Conservation (phyloP, 2,113 vertebrate genomes). For the Pristiophorus japonicus region DNA sequence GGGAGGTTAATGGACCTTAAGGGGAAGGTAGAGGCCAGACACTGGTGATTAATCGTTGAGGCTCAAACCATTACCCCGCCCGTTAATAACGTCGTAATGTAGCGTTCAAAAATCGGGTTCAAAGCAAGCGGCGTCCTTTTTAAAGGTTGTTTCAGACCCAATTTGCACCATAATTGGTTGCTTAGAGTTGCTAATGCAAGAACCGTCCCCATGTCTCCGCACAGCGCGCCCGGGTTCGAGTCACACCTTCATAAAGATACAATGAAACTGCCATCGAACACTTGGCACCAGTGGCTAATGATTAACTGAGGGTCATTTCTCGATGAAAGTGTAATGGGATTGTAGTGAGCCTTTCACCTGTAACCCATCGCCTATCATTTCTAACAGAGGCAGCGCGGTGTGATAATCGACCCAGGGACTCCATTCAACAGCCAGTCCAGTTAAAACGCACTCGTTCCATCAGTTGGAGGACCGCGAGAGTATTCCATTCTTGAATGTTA, state of each 20-base stretch:
- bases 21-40: neutral
- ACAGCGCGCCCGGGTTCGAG: neutral
- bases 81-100: constrained; percentile 16
- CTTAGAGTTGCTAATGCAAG: no score
- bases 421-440: neutral
- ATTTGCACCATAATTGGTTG: constrained; percentile 14
- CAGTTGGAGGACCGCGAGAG: neutral
- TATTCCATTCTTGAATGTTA: neutral
- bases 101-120: neutral
- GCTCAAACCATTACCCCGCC: neutral
- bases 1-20: neutral
- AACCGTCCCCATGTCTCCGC: no score
- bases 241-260: neutral
- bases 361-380: neutral
- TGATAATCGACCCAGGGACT: no score
- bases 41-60: neutral
- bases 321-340: neutral
- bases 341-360: neutral
- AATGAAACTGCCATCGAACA: neutral
- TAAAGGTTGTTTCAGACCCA: neutral
- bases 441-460: neutral
- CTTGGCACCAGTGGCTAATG: neutral
- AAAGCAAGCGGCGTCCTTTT: neutral
- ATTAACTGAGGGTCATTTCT: neutral
- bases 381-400: no score